Evolutionary conservation across 2,113 vertebrate genomes (phyloP), one percentile per base, ranked within the genome.

Genomic region (Triplophysa dalaica): DNA sequence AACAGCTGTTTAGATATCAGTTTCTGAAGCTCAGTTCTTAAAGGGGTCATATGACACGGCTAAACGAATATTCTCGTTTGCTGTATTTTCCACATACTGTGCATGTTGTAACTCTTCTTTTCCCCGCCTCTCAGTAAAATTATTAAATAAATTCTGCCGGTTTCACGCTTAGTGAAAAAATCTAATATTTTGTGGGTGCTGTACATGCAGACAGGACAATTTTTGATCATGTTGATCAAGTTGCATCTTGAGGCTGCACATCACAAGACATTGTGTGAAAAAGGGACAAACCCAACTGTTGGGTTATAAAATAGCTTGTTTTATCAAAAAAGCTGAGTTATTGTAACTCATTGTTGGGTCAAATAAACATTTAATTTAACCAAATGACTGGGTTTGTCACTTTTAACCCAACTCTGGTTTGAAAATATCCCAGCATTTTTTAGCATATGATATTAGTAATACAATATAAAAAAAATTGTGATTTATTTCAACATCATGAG

Each of bases 401-500:
- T 38, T 38, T 38, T 38, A 7, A 38, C 6, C 5, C 33, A 38
- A 38, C 5, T 38, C 33, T 38, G 6, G 5, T 38, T 38, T 8
- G 33, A 38, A 38, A 38, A 38, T 0, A 38, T 1, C 33, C 33
- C 33, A 38, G 33, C 54, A 61, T 60, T 41, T 73, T 58, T 60
- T 60, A 38, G 41, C 61, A 24, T 29, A 61, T 61, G 69, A 72
- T 72, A 16, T 54, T 29, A 74, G 41, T 21, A 17, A 17, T 74
- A 38, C 61, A 74, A 61, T 74, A 24, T 24, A 61, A 60, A 7
- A 26, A 43, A 61, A 74, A 61, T 56, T 24, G 56, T 74, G 73
- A 75, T 75, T 75, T 63, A 63, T 62, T 45, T 54, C 70, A 43
- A 62, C 58, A 75, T 29, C 58, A 62, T 45, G 22, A 26, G 38